phyloP scores from a whole-genome alignment of 2,888 invertebrate genomes.

The Synergus umbraculus region DNA sequence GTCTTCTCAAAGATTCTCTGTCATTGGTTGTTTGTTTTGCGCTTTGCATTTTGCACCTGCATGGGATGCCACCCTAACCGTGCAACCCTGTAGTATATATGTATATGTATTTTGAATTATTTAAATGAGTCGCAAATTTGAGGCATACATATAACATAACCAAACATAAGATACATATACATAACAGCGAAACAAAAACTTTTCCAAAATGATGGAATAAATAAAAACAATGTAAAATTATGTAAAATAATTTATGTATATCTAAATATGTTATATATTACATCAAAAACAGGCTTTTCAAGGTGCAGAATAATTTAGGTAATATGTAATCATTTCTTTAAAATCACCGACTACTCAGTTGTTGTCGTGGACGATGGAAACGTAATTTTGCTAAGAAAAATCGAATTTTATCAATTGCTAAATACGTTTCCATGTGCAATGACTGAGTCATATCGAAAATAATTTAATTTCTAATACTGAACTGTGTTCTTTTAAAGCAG shows the following conservation, averaged over 20 bases:
- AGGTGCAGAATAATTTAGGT: slow-evolving; percentile 14
- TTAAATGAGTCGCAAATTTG: too few species aligned
- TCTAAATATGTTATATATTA: slow-evolving; percentile 65
- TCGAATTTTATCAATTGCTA: background rate
- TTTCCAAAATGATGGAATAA: background rate
- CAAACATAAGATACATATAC: too few species aligned
- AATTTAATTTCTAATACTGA: slow-evolving; percentile 18
- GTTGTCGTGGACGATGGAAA: background rate
- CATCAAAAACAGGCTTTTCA: slow-evolving; percentile 65
- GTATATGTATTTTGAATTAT: too few species aligned
- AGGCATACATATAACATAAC: too few species aligned
- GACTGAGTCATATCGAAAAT: background rate
- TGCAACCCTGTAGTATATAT: too few species aligned
- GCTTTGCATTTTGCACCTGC: too few species aligned
- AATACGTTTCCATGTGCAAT: slow-evolving; percentile 14
- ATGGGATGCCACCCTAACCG: too few species aligned
- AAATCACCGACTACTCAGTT: background rate
- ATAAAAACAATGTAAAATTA: slow-evolving; percentile 66
- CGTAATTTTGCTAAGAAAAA: background rate
- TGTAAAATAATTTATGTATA: slow-evolving; percentile 73
- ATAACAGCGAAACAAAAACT: too few species aligned
- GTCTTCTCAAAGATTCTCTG: too few species aligned
- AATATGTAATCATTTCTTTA: background rate
- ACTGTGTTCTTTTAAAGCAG: background rate
- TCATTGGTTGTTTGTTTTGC: too few species aligned